Conservation (phyloP, 2,888 invertebrate genomes). For the Mantis religiosa region DNA sequence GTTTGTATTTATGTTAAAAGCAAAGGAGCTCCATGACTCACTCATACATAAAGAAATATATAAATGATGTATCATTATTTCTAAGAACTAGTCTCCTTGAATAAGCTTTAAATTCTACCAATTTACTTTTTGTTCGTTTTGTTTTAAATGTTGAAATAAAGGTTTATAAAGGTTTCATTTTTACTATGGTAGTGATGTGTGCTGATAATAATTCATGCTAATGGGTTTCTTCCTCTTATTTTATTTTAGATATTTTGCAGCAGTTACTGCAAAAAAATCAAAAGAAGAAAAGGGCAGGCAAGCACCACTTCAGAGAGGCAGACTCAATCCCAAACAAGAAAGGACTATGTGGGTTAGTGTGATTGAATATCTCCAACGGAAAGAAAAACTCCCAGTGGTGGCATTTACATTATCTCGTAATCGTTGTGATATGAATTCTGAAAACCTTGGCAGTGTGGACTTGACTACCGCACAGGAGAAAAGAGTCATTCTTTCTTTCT, state of each 20-base stretch:
- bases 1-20: too few relatives aligned
- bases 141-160: too few relatives aligned
- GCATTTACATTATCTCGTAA: constrained; percentile 89
- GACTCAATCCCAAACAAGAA: constrained; percentile 58
- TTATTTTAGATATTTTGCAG: constrained; percentile 35
- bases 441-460: constrained; percentile 56
- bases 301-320: not conserved
- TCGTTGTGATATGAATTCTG: constrained; percentile 69
- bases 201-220: not conserved
- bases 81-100: too few relatives aligned
- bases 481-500: constrained; percentile 77
- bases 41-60: too few relatives aligned
- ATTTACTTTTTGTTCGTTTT: too few relatives aligned
- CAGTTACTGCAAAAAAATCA: constrained; percentile 27
- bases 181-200: too few relatives aligned
- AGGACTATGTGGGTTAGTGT: constrained; percentile 78
- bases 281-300: not conserved
- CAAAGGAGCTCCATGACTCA: too few relatives aligned
- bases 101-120: too few relatives aligned
- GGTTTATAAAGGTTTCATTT: too few relatives aligned
- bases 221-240: constrained; percentile 31
- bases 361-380: constrained; percentile 76
- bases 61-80: too few relatives aligned
- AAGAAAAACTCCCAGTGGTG: constrained; percentile 87
- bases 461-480: constrained; percentile 83